Percentiles rank a stretch among this genome's conserved stretches.
Evolutionary conservation across 2,113 vertebrate genomes (phyloP).

Genomic region (Conger conger): DNA sequence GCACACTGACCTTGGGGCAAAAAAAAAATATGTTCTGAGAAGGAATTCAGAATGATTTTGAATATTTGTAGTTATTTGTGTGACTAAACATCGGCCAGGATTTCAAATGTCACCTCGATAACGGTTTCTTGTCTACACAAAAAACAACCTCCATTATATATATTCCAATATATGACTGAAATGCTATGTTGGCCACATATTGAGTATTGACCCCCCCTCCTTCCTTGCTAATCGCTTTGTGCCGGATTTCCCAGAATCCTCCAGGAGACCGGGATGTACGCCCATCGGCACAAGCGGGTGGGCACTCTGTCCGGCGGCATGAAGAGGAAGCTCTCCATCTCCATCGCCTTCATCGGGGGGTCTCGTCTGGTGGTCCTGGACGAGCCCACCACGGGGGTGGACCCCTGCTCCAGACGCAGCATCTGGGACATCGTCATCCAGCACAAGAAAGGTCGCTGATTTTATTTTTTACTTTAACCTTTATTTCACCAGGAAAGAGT

Average conservation of each 20-base stretch:
- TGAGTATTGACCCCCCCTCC: not conserved
- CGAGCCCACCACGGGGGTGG: conserved; percentile 94
- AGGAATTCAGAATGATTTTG: not conserved
- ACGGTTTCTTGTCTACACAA: not conserved
- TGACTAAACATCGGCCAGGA: not conserved
- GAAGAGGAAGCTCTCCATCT: conserved; percentile 96
- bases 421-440: conserved; percentile 98
- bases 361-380: conserved; percentile 92
- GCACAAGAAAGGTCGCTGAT: conserved; percentile 84
- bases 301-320: conserved; percentile 90
- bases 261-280: conserved; percentile 86
- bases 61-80: too few relatives aligned
- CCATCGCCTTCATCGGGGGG: conserved; percentile 94
- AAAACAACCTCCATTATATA: not conserved
- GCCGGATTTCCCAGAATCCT: conserved; percentile 74
- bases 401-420: conserved; percentile 90
- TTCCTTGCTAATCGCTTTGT: not conserved
- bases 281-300: conserved; percentile 88
- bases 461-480: too few relatives aligned
- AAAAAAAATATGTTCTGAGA: not conserved
- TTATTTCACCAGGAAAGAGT: too few relatives aligned
- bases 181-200: not conserved
- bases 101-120: not conserved
- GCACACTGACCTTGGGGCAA: too few relatives aligned
- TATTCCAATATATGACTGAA: not conserved